Evolutionary conservation across 2,888 invertebrate species (phyloP).

Genomic region (Graphium colonna): DNA sequence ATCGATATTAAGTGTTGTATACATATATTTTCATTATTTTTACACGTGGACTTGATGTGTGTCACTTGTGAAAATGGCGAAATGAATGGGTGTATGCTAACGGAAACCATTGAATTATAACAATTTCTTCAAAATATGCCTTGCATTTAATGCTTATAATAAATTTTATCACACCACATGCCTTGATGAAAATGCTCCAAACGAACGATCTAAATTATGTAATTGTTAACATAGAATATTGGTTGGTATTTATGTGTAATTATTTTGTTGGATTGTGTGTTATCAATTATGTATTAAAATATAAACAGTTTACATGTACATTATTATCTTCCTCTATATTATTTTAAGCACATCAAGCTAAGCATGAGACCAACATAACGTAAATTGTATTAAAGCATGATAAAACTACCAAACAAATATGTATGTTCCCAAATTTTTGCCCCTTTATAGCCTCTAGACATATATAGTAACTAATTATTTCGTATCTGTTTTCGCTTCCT

Average conservation of each 20-base stretch:
- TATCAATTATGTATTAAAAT: slow-evolving; percentile 19
- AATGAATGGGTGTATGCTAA: background rate
- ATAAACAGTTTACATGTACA: slow-evolving; percentile 19
- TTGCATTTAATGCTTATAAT: slow-evolving; percentile 12
- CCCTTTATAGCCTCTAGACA: no score
- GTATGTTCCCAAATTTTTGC: no score
- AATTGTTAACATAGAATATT: slow-evolving; percentile 15
- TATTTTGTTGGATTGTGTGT: slow-evolving; percentile 20
- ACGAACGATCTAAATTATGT: slow-evolving; percentile 10
- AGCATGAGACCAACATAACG: no score
- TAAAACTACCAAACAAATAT: no score
- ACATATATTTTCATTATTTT: slow-evolving; percentile 11
- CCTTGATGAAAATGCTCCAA: slow-evolving; percentile 14
- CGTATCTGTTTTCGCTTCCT: no score
- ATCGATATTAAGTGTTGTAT: slow-evolving; percentile 16
- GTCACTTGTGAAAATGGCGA: background rate
- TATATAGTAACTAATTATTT: no score
- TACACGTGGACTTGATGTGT: background rate
- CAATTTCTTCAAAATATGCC: slow-evolving; percentile 2
- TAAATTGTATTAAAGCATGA: no score
- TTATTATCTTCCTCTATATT: slow-evolving; percentile 10
- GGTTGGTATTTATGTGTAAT: slow-evolving; percentile 11
- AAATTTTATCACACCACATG: slow-evolving; percentile 9
- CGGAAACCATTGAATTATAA: background rate
- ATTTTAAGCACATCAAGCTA: background rate